Percentiles rank a stretch among this genome's conserved stretches.
phyloP scores from a whole-genome alignment of 2,888 invertebrate species.

The Cosmopolites sordidus region DNA sequence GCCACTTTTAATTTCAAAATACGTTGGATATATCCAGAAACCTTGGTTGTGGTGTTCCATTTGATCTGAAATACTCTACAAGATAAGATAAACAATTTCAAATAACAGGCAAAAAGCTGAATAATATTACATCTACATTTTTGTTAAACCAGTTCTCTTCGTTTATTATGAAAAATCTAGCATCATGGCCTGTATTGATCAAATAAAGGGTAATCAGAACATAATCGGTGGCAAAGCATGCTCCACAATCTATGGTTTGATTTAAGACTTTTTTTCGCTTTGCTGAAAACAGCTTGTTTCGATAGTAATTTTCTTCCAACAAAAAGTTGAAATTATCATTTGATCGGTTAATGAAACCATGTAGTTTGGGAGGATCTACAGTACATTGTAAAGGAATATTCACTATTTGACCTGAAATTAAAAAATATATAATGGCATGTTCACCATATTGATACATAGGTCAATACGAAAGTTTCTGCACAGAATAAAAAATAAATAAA shows the following conservation, averaged over 20 bases:
- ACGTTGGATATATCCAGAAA: slow-evolving; percentile 47
- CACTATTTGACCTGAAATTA: slow-evolving; percentile 21
- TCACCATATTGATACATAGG: too few relatives aligned
- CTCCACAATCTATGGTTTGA: slow-evolving; percentile 47
- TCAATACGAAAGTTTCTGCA: too few relatives aligned
- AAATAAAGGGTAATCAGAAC: slow-evolving; percentile 38
- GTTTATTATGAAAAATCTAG: slow-evolving; percentile 47
- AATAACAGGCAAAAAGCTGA: too few relatives aligned
- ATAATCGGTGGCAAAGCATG: slow-evolving; percentile 45
- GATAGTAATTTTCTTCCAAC: slow-evolving; percentile 17
- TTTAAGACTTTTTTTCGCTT: slow-evolving; percentile 38
- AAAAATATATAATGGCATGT: too few relatives aligned
- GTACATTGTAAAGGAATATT: slow-evolving; percentile 38
- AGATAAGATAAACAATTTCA: slow-evolving; percentile 11
- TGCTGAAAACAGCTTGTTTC: slow-evolving; percentile 23
- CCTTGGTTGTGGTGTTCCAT: slow-evolving; percentile 39
- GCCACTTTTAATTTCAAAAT: slow-evolving; percentile 43
- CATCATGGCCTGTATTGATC: slow-evolving; percentile 44
- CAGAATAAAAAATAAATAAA: too few relatives aligned
- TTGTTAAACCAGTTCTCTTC: slow-evolving; percentile 48
- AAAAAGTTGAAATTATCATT: slow-evolving; percentile 11
- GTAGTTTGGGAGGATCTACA: slow-evolving; percentile 44
- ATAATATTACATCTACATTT: slow-evolving; percentile 40
- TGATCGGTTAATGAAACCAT: slow-evolving; percentile 36
- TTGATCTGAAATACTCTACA: slow-evolving; percentile 34